A percentile compares a stretch with the other conserved stretches of the same genome.
Conservation (phyloP, 2,113 vertebrate genomes). For the Acrocephalus kingi region DNA sequence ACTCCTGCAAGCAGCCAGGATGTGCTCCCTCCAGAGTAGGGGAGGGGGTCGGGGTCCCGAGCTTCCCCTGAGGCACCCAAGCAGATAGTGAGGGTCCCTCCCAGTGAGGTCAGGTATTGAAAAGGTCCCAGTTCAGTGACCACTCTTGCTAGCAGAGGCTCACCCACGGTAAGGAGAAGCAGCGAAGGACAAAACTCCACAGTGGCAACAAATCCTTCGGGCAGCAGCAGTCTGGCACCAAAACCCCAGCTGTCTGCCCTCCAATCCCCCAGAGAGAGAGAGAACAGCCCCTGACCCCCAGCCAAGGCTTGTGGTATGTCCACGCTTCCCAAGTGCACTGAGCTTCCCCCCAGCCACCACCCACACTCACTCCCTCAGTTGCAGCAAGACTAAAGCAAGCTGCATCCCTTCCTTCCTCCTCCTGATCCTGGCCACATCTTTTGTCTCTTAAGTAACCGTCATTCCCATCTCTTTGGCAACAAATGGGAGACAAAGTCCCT, state of each 20-base stretch:
- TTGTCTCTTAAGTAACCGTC: not conserved
- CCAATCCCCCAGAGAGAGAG: not conserved
- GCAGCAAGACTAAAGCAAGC: not conserved
- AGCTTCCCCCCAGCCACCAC: not conserved
- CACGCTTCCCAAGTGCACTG: rapidly evolving
- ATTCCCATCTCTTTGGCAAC: not conserved
- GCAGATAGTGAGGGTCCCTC: not conserved
- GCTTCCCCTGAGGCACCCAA: not conserved
- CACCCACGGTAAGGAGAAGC: not conserved
- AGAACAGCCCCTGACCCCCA: not conserved
- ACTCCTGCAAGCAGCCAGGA: rapidly evolving
- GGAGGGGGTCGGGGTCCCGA: rapidly evolving
- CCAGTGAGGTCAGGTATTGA: not conserved
- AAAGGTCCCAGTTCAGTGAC: not conserved
- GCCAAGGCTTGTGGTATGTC: not conserved
- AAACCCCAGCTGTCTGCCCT: not conserved
- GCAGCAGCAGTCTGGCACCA: not conserved
- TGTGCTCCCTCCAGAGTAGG: not conserved
- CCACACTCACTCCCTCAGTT: not conserved
- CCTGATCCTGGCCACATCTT: too few relatives aligned
- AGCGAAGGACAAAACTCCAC: not conserved
- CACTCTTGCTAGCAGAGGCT: not conserved
- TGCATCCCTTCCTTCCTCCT: not conserved
- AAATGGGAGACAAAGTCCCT: not conserved
- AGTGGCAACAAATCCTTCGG: not conserved